Percentiles rank a stretch among this genome's conserved stretches.
These are phyloP conservation scores for Lithophane socia DNA, from an alignment of 2,888 invertebrate species.

Conservation along the genomic window DNA sequence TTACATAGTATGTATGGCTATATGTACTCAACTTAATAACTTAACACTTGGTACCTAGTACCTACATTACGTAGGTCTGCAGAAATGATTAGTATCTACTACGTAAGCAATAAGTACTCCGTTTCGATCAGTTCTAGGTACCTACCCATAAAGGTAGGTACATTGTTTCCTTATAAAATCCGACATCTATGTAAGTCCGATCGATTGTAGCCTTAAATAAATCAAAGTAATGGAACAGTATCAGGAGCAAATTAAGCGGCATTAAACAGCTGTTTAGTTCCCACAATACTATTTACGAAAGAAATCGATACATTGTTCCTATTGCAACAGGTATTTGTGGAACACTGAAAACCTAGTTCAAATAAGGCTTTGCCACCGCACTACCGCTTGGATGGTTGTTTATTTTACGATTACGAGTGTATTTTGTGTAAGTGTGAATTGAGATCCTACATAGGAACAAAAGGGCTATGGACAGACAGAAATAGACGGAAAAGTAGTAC, in stretches of 20 bases:
- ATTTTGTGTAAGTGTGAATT: slow-evolving; percentile 6
- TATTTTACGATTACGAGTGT: slow-evolving; percentile 1
- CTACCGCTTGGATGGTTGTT: slow-evolving; percentile 28
- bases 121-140: not conserved
- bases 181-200: not conserved
- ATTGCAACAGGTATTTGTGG: slow-evolving; percentile 36
- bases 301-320: slow-evolving; percentile 40
- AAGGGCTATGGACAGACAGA: not conserved
- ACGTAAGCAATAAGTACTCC: not conserved
- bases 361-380: slow-evolving; percentile 24
- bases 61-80: not conserved
- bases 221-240: slow-evolving; percentile 32
- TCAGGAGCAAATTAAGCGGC: slow-evolving; percentile 24
- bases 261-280: slow-evolving; percentile 35
- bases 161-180: not conserved
- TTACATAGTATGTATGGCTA: not conserved
- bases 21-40: not conserved
- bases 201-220: slow-evolving; percentile 18
- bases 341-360: slow-evolving; percentile 16
- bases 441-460: not conserved
- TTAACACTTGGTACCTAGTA: not conserved
- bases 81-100: not conserved
- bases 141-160: no score
- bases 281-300: slow-evolving; percentile 24
- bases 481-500: not conserved